Percentiles rank a stretch among this genome's conserved stretches.
Conservation (phyloP, 2,888 invertebrate genomes). For the Punctoribates punctum region DNA sequence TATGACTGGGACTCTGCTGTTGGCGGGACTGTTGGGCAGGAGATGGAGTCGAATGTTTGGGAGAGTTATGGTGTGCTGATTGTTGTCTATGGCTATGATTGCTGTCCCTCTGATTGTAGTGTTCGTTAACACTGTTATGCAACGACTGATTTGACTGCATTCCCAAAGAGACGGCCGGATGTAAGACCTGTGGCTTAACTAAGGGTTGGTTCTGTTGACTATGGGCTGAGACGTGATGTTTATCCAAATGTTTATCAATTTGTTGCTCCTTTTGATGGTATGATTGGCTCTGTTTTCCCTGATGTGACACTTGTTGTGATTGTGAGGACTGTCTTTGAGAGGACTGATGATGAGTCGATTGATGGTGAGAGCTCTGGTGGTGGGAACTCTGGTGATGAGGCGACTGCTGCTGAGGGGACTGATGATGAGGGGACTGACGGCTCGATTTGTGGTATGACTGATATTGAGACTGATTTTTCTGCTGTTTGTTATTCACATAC, state of each 20-base stretch:
- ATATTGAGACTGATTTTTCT: not conserved
- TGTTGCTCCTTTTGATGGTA: constrained; percentile 30
- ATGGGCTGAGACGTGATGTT: constrained; percentile 8
- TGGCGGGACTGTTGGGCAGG: not conserved
- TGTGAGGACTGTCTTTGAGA: not conserved
- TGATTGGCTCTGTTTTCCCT: constrained; percentile 3
- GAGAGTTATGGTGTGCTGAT: not conserved
- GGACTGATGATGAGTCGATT: not conserved
- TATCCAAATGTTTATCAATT: not conserved
- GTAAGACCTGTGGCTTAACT: constrained; percentile 12
- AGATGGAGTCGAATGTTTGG: not conserved
- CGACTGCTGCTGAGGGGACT: not conserved
- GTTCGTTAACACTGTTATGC: constrained; percentile 12
- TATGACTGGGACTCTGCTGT: constrained; percentile 21
- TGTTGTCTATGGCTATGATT: constrained; percentile 8
- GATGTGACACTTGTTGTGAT: constrained; percentile 7
- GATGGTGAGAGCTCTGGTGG: not conserved
- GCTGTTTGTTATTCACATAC: constrained; percentile 3
- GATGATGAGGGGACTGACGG: not conserved
- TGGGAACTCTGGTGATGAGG: not conserved
- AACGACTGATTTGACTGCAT: constrained; percentile 26
- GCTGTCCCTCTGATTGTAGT: not conserved
- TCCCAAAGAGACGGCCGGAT: constrained; percentile 20
- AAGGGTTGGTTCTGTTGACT: not conserved
- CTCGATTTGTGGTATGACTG: not conserved